These are phyloP conservation scores for Caenorhabditis sp. DNA, from an alignment of 2,888 invertebrate species.

Conservation along the genomic window DNA sequence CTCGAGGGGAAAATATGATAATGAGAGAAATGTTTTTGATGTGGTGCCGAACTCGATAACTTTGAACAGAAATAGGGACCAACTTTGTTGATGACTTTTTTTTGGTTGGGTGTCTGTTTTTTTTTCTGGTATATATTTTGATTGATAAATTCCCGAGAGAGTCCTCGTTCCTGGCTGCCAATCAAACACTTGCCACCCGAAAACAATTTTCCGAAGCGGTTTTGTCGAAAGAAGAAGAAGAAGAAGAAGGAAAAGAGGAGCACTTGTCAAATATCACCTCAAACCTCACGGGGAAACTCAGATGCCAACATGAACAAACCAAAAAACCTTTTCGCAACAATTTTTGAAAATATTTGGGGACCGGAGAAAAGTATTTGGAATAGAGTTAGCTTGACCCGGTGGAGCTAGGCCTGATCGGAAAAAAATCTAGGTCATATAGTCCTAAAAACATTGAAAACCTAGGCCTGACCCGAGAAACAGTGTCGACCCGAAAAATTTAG, in stretches of 20 bases:
- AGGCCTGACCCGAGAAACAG: too few species aligned
- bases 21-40: neutral
- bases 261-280: constrained; percentile 33
- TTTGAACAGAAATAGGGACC: neutral
- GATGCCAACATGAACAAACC: constrained; percentile 4
- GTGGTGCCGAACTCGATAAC: neutral
- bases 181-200: constrained; percentile 43
- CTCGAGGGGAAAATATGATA: neutral
- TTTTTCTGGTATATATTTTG: constrained; percentile 14
- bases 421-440: too few species aligned
- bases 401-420: too few species aligned
- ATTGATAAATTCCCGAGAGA: constrained; percentile 43
- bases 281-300: constrained; percentile 39
- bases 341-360: constrained; percentile 30
- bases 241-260: constrained; percentile 4
- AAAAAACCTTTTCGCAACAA: constrained; percentile 8
- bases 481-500: too few species aligned
- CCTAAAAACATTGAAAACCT: too few species aligned
- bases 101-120: too few species aligned
- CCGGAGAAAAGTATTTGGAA: constrained; percentile 33
- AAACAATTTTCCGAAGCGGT: constrained; percentile 36
- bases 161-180: constrained; percentile 23
- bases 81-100: too few species aligned
- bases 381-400: too few species aligned
- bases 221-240: neutral